These are phyloP conservation scores for Rotaria macrura DNA, from an alignment of 2,888 invertebrate species.

Conservation along the genomic window DNA sequence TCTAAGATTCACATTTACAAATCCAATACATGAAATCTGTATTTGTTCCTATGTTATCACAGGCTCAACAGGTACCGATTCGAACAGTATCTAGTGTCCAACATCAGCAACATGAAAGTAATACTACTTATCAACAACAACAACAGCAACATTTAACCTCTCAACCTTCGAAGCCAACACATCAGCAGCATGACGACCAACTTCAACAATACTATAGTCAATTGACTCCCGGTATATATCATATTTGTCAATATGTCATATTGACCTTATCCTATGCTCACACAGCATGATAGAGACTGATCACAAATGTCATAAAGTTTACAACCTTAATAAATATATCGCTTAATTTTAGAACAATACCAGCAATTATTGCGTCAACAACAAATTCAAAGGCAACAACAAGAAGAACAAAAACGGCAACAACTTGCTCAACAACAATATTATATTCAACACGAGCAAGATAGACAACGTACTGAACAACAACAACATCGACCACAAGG, in stretches of 20 bases:
- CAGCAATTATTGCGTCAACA: not conserved
- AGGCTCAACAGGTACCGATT: not conserved
- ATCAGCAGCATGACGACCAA: not conserved
- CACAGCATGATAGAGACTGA: not conserved
- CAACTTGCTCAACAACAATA: conserved; percentile 3
- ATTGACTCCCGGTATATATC: not conserved
- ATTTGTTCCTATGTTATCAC: not conserved
- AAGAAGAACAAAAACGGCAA: not conserved
- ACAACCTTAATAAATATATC: not conserved
- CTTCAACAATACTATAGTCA: not conserved
- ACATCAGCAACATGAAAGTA: not conserved
- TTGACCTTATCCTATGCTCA: not conserved
- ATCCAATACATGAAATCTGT: not conserved
- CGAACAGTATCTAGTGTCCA: not conserved
- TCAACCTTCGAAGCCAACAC: not conserved
- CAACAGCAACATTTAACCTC: not conserved
- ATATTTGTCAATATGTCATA: not conserved
- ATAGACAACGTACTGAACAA: not conserved
- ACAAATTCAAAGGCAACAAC: not conserved
- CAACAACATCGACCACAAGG: not conserved
- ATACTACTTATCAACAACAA: not conserved
- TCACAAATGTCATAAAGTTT: not conserved
- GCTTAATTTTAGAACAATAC: not conserved
- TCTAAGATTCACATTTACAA: not conserved
- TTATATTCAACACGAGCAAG: not conserved